Evolutionary conservation across 2,797 vertebrate genomes (phyloP).

Genomic region (Tragopan temminckii): DNA sequence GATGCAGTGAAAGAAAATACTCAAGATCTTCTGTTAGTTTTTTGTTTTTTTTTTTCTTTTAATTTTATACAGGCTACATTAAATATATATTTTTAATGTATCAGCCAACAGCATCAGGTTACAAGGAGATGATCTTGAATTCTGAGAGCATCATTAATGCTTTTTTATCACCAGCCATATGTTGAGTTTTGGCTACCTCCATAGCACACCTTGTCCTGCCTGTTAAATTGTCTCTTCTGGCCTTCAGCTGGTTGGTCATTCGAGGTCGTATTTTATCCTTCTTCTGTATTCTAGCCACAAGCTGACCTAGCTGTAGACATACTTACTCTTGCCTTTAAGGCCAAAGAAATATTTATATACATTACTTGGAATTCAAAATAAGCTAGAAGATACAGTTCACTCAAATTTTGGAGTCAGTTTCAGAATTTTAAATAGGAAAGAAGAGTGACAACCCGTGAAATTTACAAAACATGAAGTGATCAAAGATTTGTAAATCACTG

Average conservation of each 20-base stretch:
- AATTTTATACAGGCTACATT: background rate
- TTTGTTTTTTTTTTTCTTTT: background rate
- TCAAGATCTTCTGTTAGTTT: background rate
- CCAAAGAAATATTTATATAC: background rate
- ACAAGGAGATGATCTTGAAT: background rate
- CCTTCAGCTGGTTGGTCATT: background rate
- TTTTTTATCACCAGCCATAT: slow-evolving; percentile 7
- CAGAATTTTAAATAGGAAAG: background rate
- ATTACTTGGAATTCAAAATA: background rate
- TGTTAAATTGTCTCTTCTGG: slow-evolving; percentile 2
- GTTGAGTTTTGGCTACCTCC: background rate
- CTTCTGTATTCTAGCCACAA: background rate
- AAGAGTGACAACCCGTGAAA: background rate
- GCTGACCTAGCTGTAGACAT: background rate
- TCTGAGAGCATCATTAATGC: background rate
- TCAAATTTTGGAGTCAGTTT: background rate
- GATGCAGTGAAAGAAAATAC: background rate
- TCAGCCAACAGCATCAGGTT: background rate
- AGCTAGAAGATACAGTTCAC: background rate
- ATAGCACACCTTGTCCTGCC: background rate
- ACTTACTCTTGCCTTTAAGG: background rate
- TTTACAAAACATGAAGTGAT: background rate
- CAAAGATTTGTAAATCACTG: background rate
- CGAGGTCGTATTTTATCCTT: background rate
- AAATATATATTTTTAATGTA: background rate